A percentile compares a stretch with the other conserved stretches of the same genome.
Evolutionary conservation across 2,113 vertebrate species (phyloP).

Genomic region (Odocoileus virginianus): DNA sequence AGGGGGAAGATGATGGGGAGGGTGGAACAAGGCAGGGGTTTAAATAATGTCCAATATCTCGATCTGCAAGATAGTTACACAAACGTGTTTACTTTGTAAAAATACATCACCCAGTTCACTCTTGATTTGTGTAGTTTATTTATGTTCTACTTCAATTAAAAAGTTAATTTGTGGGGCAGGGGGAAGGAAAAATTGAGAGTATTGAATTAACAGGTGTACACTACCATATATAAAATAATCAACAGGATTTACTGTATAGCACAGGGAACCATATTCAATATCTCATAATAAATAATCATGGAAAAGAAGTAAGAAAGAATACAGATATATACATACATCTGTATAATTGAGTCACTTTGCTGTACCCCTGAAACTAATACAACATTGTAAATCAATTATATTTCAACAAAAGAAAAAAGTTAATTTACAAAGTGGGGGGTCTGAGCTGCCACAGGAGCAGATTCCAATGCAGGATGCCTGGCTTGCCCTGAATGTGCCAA

Average conservation of each 20-base stretch:
- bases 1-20: background rate
- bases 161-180: background rate
- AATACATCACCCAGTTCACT: background rate
- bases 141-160: background rate
- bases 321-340: too few species aligned
- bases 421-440: background rate
- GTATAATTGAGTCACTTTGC: too few species aligned
- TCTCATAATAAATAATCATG: too few species aligned
- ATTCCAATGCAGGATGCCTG: background rate
- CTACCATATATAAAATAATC: too few species aligned
- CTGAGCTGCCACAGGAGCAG: background rate
- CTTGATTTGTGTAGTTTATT: background rate
- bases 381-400: background rate
- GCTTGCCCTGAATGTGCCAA: background rate
- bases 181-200: background rate
- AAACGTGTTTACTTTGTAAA: background rate
- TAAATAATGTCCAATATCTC: background rate
- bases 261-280: too few species aligned
- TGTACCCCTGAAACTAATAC: background rate
- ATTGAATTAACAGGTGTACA: background rate
- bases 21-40: background rate
- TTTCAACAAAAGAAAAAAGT: background rate
- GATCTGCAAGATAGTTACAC: background rate
- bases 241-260: too few species aligned
- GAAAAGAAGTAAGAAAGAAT: too few species aligned